Percentiles rank a stretch among this genome's conserved stretches.
These are phyloP conservation scores for Sparus aurata DNA, from an alignment of 2,797 vertebrate genomes.

Conservation along the genomic window DNA sequence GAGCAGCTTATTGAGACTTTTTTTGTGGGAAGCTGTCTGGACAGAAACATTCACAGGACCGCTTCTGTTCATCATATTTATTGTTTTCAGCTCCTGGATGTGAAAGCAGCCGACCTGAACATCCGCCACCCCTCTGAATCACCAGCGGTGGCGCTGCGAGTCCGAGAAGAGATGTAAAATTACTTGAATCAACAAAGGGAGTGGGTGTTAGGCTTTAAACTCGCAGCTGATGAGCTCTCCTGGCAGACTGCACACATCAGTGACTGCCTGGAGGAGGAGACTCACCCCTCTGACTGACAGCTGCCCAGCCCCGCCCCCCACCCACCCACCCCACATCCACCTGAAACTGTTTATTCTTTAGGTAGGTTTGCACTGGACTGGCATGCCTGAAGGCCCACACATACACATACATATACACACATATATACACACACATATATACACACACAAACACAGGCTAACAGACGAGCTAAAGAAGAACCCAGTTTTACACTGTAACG, in stretches of 20 bases:
- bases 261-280: slow-evolving; percentile 33
- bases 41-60: slow-evolving; percentile 18
- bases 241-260: slow-evolving; percentile 55
- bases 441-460: background rate
- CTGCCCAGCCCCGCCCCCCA: background rate
- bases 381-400: slow-evolving; percentile 37
- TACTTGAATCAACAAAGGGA: slow-evolving; percentile 82
- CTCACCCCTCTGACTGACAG: background rate
- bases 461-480: slow-evolving; percentile 44
- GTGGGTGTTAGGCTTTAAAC: slow-evolving; percentile 11
- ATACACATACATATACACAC: background rate
- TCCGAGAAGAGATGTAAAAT: slow-evolving; percentile 46
- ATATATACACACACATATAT: slow-evolving; percentile 20
- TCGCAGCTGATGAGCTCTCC: slow-evolving; percentile 26
- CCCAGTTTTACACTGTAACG: slow-evolving; percentile 81
- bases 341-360: slow-evolving; percentile 62
- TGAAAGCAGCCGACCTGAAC: slow-evolving; percentile 30
- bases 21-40: background rate
- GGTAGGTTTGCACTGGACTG: slow-evolving; percentile 82
- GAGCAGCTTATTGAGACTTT: slow-evolving; percentile 38
- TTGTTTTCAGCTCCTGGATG: slow-evolving; percentile 51
- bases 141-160: slow-evolving; percentile 36
- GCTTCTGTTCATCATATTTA: slow-evolving; percentile 61
- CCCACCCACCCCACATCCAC: background rate
- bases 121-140: slow-evolving; percentile 30